Conservation (phyloP, 2,888 invertebrate species). For the Lathronympha strigana region DNA sequence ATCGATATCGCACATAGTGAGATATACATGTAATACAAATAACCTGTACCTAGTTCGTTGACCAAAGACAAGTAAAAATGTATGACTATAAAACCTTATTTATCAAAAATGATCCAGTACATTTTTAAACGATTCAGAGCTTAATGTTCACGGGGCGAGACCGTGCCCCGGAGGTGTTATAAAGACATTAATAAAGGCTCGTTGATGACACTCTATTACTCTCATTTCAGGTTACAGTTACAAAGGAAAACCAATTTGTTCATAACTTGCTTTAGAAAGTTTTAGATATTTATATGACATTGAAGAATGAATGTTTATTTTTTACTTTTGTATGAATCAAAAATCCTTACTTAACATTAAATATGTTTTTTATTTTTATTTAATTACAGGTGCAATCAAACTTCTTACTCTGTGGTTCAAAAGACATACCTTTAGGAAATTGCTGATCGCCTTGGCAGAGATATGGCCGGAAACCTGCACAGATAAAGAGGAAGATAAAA, state of each 20-base stretch:
- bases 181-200: slow-evolving; percentile 40
- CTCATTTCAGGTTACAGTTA: slow-evolving; percentile 27
- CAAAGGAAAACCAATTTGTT: slow-evolving; percentile 23
- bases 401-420: slow-evolving; percentile 68
- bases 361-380: too few species aligned
- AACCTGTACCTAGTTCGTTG: background rate
- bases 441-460: slow-evolving; percentile 64
- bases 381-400: slow-evolving; percentile 64
- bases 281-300: background rate
- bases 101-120: slow-evolving; percentile 16
- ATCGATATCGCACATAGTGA: too few species aligned
- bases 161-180: slow-evolving; percentile 38
- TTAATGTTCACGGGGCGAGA: slow-evolving; percentile 28
- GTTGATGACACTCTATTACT: slow-evolving; percentile 39
- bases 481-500: slow-evolving; percentile 56
- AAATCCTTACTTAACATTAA: too few species aligned
- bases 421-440: slow-evolving; percentile 60
- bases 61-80: too few species aligned
- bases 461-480: slow-evolving; percentile 64
- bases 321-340: too few species aligned
- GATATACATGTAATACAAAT: too few species aligned
- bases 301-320: too few species aligned
- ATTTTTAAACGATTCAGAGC: slow-evolving; percentile 24
- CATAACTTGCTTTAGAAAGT: background rate
- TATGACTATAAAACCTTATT: background rate